Evolutionary conservation across 1,140 invertebrate genomes (phyloP).

Genomic region (Megathymus violae): DNA sequence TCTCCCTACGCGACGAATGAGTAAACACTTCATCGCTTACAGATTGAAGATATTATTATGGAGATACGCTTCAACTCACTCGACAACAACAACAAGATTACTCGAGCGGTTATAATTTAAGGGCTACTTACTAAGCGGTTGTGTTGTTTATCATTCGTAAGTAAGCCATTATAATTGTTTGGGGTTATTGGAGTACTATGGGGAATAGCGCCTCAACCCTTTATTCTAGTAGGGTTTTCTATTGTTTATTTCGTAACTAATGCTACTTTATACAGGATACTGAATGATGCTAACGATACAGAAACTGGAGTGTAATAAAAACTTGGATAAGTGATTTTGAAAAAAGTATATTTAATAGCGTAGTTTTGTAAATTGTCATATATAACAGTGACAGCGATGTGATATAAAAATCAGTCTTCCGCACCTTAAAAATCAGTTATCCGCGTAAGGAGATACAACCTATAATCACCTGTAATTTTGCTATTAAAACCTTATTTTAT

Average conservation of each 20-base stretch:
- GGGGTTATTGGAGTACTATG: neutral
- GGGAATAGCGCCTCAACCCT: slow-evolving; percentile 7
- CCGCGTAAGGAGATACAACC: no score
- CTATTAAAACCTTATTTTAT: no score
- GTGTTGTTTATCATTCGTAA: slow-evolving; percentile 10
- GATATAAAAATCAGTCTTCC: no score
- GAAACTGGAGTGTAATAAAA: neutral
- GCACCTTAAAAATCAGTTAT: no score
- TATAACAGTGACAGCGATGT: no score
- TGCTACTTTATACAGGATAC: no score
- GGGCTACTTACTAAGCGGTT: slow-evolving; percentile 24
- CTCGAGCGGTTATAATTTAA: slow-evolving; percentile 15
- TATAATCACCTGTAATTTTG: no score
- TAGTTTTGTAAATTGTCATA: no score
- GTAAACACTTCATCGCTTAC: slow-evolving; percentile 14
- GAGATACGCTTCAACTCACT: slow-evolving; percentile 23
- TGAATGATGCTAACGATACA: neutral
- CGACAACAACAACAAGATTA: slow-evolving; percentile 13
- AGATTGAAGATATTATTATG: slow-evolving; percentile 30
- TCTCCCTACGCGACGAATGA: neutral
- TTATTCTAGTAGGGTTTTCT: neutral
- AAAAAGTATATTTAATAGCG: no score
- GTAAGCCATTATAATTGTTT: slow-evolving; percentile 19
- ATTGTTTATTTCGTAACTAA: neutral
- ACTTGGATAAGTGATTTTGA: neutral